Base-by-base conservation (phyloP, 2,797 vertebrate genomes). In the Epinephelus awoara region DNA sequence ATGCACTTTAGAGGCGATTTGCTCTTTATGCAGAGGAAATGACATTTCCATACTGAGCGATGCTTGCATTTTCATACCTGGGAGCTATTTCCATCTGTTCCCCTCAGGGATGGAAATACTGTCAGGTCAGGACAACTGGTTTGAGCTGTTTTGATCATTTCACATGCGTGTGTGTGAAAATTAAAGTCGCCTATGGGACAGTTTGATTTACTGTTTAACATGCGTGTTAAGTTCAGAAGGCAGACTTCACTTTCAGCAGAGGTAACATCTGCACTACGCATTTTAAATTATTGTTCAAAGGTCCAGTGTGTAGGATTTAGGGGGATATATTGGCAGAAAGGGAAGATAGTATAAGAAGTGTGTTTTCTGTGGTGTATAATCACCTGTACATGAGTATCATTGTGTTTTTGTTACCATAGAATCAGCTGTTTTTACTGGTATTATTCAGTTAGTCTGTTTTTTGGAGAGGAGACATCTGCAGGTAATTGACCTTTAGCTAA, bases 41-140 rank as follows among this genome's bases (percentile, higher is more conserved):
- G 29, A 82, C 82, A 90, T 90, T 91, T 92, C 85, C 83, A 85
- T 78, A 71, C 76, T 21, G 27, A 86, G 67, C 69, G 55, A 14
- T 5, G 21, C 64, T 76, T 72, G 67, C 75, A 59, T 85, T 88
- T 88, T 80, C n/a, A 19, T 75, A 80, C 77, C 77, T 65, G 52
- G 50, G 61, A 79, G 79, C 65, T 56, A 52, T 85, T 89, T 89
- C 78, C 79, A 82, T 79, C 71, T 67, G 68, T 59, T 73, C 40
- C 75, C 68, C 34, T 51, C 11, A n/a, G 67, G 51, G 47, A 76
- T 61, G 67, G 75, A 77, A 77, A 77, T 51, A 38, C 67, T 76
- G 75, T 83, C 65, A 67, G 76, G 59, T 71, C 62, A 77, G 34
- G 34, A 34, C 34, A 69, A 25, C 54, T 21, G 23, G 2, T 34